Evolutionary conservation across 2,797 vertebrate genomes (phyloP).

Genomic region (Anisognathus igniventris): DNA sequence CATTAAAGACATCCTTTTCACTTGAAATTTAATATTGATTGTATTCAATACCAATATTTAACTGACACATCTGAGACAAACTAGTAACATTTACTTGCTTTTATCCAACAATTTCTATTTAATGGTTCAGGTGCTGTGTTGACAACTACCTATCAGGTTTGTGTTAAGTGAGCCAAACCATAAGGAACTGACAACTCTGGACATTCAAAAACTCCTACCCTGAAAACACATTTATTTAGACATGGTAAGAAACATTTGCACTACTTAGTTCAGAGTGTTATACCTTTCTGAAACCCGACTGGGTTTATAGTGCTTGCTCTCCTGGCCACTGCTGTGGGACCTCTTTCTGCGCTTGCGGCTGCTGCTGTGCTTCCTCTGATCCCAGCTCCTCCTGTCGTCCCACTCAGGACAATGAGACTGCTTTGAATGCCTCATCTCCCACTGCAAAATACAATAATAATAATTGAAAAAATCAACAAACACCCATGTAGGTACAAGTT

Average conservation of each 20-base stretch:
- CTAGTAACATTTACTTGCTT: background rate
- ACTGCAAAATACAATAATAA: background rate
- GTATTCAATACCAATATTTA: background rate
- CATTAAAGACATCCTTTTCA: background rate
- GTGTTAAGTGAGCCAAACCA: background rate
- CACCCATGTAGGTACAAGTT: background rate
- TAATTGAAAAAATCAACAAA: background rate
- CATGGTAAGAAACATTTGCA: background rate
- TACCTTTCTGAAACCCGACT: constrained; percentile 83
- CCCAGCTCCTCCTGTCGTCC: constrained; percentile 84
- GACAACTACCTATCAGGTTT: background rate
- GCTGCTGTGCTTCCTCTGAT: constrained; percentile 78
- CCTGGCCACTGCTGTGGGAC: constrained; percentile 88
- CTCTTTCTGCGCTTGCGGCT: constrained; percentile 80
- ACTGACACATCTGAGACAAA: background rate
- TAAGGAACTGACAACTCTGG: background rate
- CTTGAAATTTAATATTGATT: background rate
- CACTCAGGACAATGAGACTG: constrained; percentile 81
- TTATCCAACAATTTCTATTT: background rate
- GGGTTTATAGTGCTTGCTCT: constrained; percentile 83
- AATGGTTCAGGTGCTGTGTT: background rate
- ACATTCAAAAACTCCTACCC: background rate
- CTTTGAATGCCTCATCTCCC: constrained; percentile 86
- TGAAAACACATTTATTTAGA: background rate
- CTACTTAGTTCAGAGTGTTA: constrained; percentile 50